A percentile compares a stretch with the other conserved stretches of the same genome.
Conservation (phyloP, 23 tunicate species). For the Ciona savignyi region DNA sequence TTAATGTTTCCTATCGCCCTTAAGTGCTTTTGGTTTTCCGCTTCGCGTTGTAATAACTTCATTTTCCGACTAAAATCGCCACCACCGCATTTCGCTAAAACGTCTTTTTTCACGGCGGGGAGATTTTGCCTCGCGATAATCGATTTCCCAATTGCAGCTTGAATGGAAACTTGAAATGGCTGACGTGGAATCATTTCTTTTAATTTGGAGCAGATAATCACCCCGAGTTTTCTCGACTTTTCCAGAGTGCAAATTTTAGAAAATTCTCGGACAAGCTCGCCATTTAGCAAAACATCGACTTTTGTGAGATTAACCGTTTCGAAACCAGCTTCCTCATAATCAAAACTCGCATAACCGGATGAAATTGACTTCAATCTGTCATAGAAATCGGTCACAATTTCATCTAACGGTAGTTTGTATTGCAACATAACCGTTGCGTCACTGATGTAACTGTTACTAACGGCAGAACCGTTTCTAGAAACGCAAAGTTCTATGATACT, state of each 20-base stretch:
- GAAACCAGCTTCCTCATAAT: slow-evolving; percentile 72
- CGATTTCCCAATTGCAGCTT: slow-evolving; percentile 47
- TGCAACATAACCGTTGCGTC: slow-evolving; percentile 27
- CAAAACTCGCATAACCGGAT: slow-evolving; percentile 90
- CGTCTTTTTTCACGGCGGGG: slow-evolving; percentile 45
- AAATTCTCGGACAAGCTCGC: slow-evolving; percentile 44
- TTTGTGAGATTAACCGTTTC: slow-evolving; percentile 37
- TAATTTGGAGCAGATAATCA: slow-evolving; percentile 36
- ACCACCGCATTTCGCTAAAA: slow-evolving; percentile 69
- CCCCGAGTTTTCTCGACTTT: slow-evolving; percentile 33
- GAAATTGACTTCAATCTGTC: slow-evolving; percentile 52
- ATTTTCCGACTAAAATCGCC: slow-evolving; percentile 72
- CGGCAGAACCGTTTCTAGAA: slow-evolving; percentile 14
- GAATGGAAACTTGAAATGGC: slow-evolving; percentile 45
- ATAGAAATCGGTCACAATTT: slow-evolving; percentile 70
- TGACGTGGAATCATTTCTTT: slow-evolving; percentile 48
- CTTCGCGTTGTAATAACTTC: slow-evolving; percentile 53
- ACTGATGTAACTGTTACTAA: slow-evolving; percentile 18
- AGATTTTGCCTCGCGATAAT: slow-evolving; percentile 42
- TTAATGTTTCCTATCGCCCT: slow-evolving; percentile 35
- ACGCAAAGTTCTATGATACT: not conserved
- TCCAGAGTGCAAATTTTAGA: slow-evolving; percentile 48
- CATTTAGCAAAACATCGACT: slow-evolving; percentile 58
- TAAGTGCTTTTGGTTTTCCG: slow-evolving; percentile 43
- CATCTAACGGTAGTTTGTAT: slow-evolving; percentile 42